Evolutionary conservation across 2,888 invertebrate genomes (phyloP).

Genomic region (Noctuana brunneofusca): DNA sequence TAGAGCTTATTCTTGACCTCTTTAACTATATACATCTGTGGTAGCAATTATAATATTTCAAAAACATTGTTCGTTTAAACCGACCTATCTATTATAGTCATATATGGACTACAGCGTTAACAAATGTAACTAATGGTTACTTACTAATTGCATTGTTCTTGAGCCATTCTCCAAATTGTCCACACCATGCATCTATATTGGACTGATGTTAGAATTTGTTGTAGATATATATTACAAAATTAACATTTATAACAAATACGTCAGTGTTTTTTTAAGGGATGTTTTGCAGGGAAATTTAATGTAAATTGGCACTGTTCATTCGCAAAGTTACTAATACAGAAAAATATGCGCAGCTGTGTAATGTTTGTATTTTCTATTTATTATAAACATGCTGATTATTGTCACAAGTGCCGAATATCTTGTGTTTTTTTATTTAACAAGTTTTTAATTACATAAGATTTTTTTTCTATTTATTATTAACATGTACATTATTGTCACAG

Average conservation of each 20-base stretch:
- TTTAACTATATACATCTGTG: slow-evolving; percentile 37
- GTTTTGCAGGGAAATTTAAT: too few relatives aligned
- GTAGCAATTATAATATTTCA: slow-evolving; percentile 30
- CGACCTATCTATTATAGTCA: slow-evolving; percentile 17
- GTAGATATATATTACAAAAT: neutral
- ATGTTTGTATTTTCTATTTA: too few relatives aligned
- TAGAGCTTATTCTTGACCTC: slow-evolving; percentile 42
- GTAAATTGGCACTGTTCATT: too few relatives aligned
- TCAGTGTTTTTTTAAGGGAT: too few relatives aligned
- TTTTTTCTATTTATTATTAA: neutral
- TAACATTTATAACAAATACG: too few relatives aligned
- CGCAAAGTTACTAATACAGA: too few relatives aligned
- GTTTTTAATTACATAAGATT: neutral
- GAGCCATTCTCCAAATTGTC: slow-evolving; percentile 45
- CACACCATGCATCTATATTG: neutral
- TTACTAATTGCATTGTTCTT: slow-evolving; percentile 67
- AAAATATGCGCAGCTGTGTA: too few relatives aligned
- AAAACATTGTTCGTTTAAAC: slow-evolving; percentile 30
- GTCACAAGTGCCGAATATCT: too few relatives aligned
- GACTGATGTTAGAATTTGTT: slow-evolving; percentile 1
- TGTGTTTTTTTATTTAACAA: too few relatives aligned
- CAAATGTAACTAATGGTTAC: slow-evolving; percentile 29
- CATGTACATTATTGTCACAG: slow-evolving; percentile 46
- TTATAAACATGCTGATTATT: too few relatives aligned
- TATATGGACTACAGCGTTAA: slow-evolving; percentile 21